These are phyloP conservation scores for Battus philenor DNA, from an alignment of 1,140 invertebrate species.

Conservation along the genomic window DNA sequence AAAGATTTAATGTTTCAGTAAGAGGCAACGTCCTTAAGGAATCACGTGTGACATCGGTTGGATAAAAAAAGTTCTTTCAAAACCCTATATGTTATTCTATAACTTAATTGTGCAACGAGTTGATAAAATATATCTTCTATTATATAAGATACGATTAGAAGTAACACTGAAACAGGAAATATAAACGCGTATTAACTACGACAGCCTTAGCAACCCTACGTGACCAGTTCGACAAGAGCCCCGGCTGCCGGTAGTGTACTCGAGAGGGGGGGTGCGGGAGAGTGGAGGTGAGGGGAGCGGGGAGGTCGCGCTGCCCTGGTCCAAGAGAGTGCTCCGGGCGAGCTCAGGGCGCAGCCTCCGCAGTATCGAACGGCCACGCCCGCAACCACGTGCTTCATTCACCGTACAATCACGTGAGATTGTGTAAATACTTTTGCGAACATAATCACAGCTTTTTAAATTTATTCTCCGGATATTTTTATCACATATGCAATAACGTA, in stretches of 20 bases:
- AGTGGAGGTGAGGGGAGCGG: conserved; percentile 47
- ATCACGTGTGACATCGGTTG: no score
- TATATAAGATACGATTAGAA: no score
- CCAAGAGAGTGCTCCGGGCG: conserved; percentile 59
- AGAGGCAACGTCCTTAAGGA: no score
- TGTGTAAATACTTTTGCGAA: neutral
- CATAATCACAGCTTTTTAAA: neutral
- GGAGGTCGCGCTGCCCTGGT: conserved; percentile 63
- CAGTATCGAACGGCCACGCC: conserved; percentile 64
- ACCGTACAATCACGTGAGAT: conserved; percentile 48
- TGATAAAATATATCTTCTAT: no score
- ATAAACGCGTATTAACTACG: no score
- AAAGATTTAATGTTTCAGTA: no score
- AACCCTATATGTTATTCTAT: no score
- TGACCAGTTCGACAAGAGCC: conserved; percentile 22
- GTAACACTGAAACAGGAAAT: no score
- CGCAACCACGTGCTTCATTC: conserved; percentile 64
- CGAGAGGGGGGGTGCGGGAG: conserved; percentile 22
- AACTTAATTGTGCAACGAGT: no score
- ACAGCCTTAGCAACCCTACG: neutral
- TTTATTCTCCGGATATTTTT: neutral
- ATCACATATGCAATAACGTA: neutral
- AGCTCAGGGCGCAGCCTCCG: conserved; percentile 62
- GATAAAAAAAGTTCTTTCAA: no score
- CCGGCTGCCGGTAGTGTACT: conserved; percentile 18